Conservation (phyloP, 92 coral and sea anemone species). For the Chrysogorgia sp. region DNA sequence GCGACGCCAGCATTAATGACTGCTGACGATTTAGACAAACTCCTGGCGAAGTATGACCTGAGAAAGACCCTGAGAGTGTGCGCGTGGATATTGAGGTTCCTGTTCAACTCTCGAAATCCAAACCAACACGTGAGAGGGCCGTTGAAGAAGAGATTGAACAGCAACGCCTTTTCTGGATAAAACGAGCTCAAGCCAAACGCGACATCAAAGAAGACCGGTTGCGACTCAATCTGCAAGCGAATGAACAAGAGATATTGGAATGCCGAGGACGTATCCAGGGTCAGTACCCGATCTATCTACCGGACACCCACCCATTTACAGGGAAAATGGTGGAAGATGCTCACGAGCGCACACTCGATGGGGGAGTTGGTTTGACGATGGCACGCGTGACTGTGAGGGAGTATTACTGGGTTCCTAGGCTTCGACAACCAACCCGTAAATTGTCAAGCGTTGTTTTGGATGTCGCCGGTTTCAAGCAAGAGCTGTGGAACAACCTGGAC, state of each 20-base stretch:
- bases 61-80: no score
- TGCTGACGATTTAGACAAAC: slow-evolving; percentile 53
- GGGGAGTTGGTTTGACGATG: background rate
- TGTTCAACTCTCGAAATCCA: no score
- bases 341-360: background rate
- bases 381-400: background rate
- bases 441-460: no score
- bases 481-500: background rate
- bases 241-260: background rate
- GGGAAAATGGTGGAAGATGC: background rate
- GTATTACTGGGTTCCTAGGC: background rate
- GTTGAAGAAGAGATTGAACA: slow-evolving; percentile 13
- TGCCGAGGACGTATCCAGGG: no score
- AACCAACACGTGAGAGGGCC: slow-evolving; percentile 41
- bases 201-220: no score
- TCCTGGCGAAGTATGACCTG: slow-evolving; percentile 27
- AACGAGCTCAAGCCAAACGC: no score
- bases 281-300: no score
- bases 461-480: no score
- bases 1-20: background rate
- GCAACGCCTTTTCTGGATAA: no score
- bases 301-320: no score
- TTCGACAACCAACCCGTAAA: background rate
- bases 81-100: no score
- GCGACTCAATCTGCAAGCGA: background rate